These are phyloP conservation scores for Psittacus erithacus DNA, from an alignment of 2,113 vertebrate genomes.

Conservation along the genomic window DNA sequence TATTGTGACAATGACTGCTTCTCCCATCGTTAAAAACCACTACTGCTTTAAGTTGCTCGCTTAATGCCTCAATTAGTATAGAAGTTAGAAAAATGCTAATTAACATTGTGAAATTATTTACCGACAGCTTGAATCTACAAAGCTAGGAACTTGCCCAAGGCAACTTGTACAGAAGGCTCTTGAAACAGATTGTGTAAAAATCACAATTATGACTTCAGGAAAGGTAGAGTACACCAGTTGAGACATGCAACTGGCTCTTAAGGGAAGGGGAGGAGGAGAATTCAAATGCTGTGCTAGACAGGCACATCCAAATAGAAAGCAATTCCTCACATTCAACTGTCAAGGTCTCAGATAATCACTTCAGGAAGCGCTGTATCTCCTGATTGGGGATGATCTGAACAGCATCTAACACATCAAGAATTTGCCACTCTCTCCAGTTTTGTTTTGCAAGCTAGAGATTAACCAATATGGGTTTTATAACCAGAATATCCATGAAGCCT, in stretches of 20 bases:
- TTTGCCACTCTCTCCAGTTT: not conserved
- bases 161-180: conserved; percentile 65
- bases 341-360: not conserved
- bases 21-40: conserved; percentile 28
- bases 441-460: not conserved
- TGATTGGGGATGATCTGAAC: not conserved
- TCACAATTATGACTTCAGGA: conserved; percentile 30
- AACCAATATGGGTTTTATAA: not conserved
- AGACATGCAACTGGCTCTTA: not conserved
- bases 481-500: not conserved
- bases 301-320: not conserved
- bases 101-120: conserved; percentile 71
- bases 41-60: conserved; percentile 58
- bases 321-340: not conserved
- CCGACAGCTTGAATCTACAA: conserved; percentile 69
- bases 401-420: not conserved
- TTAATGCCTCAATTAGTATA: conserved; percentile 68
- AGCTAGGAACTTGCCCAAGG: conserved; percentile 64
- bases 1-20: not conserved
- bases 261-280: not conserved
- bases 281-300: not conserved
- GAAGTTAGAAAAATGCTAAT: conserved; percentile 71
- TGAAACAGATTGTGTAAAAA: conserved; percentile 65
- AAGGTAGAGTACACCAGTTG: conserved; percentile 48
- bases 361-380: not conserved